A percentile compares a stretch with the other conserved stretches of the same genome.
phyloP scores from a whole-genome alignment of 2,797 vertebrate species.

The Epinephelus coioides region DNA sequence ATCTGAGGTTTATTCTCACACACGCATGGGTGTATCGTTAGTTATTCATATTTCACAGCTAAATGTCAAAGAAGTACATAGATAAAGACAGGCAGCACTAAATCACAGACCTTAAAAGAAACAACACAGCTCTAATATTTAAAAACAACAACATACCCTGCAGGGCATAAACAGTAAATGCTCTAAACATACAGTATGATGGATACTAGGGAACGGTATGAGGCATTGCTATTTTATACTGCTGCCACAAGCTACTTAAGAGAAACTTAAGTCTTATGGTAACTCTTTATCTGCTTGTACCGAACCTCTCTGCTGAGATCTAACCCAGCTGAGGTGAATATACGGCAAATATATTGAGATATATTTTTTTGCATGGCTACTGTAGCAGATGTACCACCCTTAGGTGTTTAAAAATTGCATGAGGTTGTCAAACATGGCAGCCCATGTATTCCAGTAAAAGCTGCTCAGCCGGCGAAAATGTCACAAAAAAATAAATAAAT shows the following conservation, averaged over 20 bases:
- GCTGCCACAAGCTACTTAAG: background rate
- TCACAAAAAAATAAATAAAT: background rate
- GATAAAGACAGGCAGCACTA: background rate
- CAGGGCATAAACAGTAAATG: background rate
- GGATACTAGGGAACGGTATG: background rate
- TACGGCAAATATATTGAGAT: background rate
- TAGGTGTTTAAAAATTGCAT: slow-evolving; percentile 15
- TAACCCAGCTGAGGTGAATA: background rate
- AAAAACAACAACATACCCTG: slow-evolving; percentile 19
- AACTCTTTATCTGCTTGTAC: slow-evolving; percentile 13
- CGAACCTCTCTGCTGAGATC: slow-evolving; percentile 6
- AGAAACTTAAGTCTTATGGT: background rate
- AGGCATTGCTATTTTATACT: background rate
- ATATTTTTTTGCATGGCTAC: slow-evolving; percentile 8
- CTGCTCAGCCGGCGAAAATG: background rate
- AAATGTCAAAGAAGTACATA: background rate
- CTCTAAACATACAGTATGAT: background rate
- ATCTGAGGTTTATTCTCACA: slow-evolving; percentile 17
- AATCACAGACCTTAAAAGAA: background rate
- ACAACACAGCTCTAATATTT: background rate
- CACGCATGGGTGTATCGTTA: background rate
- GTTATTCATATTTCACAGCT: slow-evolving; percentile 2
- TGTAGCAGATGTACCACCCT: background rate
- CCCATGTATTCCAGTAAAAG: slow-evolving; percentile 2
- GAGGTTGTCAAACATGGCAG: slow-evolving; percentile 12